Conservation (phyloP, 2,888 invertebrate genomes). For the Orthosia gothica region DNA sequence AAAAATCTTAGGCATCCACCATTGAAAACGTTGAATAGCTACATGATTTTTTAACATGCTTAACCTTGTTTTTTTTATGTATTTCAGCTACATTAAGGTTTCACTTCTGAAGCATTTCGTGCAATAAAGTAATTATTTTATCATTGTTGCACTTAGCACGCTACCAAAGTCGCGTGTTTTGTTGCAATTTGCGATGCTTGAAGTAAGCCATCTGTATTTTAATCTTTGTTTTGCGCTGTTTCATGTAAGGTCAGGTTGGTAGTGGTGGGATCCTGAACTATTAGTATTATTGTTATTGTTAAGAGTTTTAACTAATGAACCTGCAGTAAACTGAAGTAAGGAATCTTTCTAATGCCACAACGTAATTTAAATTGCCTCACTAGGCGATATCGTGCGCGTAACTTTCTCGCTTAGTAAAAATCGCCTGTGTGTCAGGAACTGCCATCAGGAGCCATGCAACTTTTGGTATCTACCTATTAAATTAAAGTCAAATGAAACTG, state of each 20-base stretch:
- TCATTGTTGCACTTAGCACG: slow-evolving; percentile 41
- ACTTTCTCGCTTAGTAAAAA: too few relatives aligned
- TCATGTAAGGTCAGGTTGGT: slow-evolving; percentile 29
- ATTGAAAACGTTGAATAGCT: not conserved
- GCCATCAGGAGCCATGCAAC: too few relatives aligned
- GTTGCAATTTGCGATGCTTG: slow-evolving; percentile 35
- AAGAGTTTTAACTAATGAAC: not conserved
- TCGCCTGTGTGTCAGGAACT: too few relatives aligned
- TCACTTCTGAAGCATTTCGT: slow-evolving; percentile 57
- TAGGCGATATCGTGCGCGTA: too few relatives aligned
- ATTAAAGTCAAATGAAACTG: not conserved
- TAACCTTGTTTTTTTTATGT: slow-evolving; percentile 37
- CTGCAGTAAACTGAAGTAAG: not conserved
- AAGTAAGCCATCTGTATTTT: slow-evolving; percentile 51
- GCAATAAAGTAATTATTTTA: slow-evolving; percentile 58
- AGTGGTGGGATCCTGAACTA: not conserved
- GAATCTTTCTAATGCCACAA: too few relatives aligned
- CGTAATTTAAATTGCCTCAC: too few relatives aligned
- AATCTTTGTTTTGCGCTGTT: slow-evolving; percentile 41
- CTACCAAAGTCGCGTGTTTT: slow-evolving; percentile 51
- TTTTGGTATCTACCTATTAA: not conserved
- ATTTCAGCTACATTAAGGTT: slow-evolving; percentile 21
- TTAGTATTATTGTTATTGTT: not conserved
- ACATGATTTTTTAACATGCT: not conserved
- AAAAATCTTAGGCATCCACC: not conserved